Percentiles rank a stretch among this genome's conserved stretches.
Evolutionary conservation across 1,140 invertebrate genomes (phyloP).

Genomic region (Aphelenchoides avenae): DNA sequence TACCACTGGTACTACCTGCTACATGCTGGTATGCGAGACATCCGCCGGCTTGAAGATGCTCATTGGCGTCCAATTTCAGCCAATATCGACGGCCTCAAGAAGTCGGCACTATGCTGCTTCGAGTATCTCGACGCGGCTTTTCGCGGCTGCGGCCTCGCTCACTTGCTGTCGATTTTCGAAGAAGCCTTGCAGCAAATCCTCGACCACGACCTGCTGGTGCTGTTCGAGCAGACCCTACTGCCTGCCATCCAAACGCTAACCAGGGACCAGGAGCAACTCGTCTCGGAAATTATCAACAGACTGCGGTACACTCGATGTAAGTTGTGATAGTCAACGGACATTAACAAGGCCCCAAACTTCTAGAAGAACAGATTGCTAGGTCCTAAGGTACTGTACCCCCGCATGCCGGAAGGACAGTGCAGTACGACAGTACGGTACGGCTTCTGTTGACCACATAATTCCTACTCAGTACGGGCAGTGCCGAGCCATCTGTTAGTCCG

Average conservation of each 20-base stretch:
- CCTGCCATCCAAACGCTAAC: conserved; percentile 50
- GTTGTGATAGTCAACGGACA: not conserved
- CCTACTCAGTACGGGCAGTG: no score
- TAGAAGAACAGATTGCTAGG: no score
- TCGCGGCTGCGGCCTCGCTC: conserved; percentile 46
- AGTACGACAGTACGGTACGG: no score
- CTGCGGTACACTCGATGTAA: conserved; percentile 51
- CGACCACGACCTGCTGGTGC: conserved; percentile 56
- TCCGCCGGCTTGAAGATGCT: not conserved
- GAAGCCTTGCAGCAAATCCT: conserved; percentile 50
- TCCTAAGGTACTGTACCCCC: no score
- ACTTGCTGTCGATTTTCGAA: conserved; percentile 55
- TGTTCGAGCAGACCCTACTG: conserved; percentile 56
- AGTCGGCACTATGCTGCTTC: conserved; percentile 52
- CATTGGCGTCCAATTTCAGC: conserved; percentile 30
- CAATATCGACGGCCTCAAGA: conserved; percentile 52
- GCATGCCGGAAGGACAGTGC: no score
- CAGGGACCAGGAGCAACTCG: conserved; percentile 50
- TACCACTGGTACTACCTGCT: conserved; percentile 56
- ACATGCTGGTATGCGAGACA: conserved; percentile 42
- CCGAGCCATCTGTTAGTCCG: conserved; percentile 17
- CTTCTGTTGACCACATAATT: no score
- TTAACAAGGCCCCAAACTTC: no score
- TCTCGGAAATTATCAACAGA: conserved; percentile 58
- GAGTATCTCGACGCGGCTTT: conserved; percentile 53